phyloP scores from a whole-genome alignment of 2,797 vertebrate species.

The Lepus townsendii region DNA sequence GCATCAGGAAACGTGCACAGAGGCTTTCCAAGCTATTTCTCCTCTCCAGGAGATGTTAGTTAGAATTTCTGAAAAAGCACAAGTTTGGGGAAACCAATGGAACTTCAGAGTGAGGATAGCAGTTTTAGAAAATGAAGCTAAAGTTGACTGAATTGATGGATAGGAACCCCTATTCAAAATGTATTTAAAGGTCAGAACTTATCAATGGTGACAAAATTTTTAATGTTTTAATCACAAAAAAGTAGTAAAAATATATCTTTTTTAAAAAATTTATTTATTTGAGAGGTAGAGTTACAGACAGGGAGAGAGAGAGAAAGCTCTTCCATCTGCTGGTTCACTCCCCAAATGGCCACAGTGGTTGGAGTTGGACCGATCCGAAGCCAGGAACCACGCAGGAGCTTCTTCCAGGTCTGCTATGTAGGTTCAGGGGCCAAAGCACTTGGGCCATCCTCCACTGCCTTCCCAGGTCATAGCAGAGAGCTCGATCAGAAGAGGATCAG shows the following conservation, averaged over 20 bases:
- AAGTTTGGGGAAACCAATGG: not conserved
- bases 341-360: too few relatives aligned
- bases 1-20: not conserved
- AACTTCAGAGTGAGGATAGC: not conserved
- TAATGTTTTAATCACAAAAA: not conserved
- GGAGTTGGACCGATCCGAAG: too few relatives aligned
- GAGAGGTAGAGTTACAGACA: too few relatives aligned
- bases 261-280: too few relatives aligned
- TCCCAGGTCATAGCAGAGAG: too few relatives aligned
- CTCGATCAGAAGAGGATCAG: too few relatives aligned
- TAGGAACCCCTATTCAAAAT: not conserved
- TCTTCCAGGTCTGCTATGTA: too few relatives aligned
- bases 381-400: too few relatives aligned
- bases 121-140: not conserved
- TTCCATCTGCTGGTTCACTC: too few relatives aligned
- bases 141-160: not conserved
- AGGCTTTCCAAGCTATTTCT: not conserved
- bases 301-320: too few relatives aligned
- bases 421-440: too few relatives aligned
- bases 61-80: not conserved
- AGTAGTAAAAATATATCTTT: not conserved
- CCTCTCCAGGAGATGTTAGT: not conserved
- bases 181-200: not conserved
- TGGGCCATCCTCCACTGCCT: too few relatives aligned
- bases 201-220: not conserved